Conservation (phyloP, 2,113 vertebrate genomes). For the Albula goreensis region DNA sequence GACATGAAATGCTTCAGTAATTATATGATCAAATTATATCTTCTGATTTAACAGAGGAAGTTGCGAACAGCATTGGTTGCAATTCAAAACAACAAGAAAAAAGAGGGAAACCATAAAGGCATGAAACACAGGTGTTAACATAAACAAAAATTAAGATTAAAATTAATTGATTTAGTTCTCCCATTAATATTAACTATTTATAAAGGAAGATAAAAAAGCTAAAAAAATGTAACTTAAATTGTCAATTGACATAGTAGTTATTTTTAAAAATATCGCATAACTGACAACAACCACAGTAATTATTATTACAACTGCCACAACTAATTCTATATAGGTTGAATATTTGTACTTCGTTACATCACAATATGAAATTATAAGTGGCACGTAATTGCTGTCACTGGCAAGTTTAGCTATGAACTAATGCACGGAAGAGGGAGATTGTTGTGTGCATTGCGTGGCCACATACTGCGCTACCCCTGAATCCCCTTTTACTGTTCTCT, state of each 20-base stretch:
- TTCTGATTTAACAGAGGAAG: neutral
- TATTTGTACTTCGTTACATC: neutral
- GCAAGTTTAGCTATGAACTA: neutral
- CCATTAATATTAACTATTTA: neutral
- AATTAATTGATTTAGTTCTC: neutral
- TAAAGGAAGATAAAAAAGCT: neutral
- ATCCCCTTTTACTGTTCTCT: too few relatives aligned
- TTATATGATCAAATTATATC: too few relatives aligned
- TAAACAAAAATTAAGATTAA: neutral
- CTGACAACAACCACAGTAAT: too few relatives aligned
- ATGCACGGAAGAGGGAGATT: neutral
- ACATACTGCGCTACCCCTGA: too few relatives aligned
- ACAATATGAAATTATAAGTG: neutral
- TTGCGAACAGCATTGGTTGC: neutral
- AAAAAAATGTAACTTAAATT: too few relatives aligned
- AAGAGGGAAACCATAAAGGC: neutral
- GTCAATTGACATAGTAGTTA: too few relatives aligned
- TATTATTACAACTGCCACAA: too few relatives aligned
- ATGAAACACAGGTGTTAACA: neutral
- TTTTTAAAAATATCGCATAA: too few relatives aligned
- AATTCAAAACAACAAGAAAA: too few relatives aligned
- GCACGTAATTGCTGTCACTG: neutral
- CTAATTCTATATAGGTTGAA: neutral
- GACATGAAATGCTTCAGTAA: too few relatives aligned
- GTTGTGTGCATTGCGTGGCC: neutral